Percentiles rank a stretch among this genome's conserved stretches.
phyloP scores from a whole-genome alignment of 1,140 invertebrate species.

The Leptinotarsa lineolata region DNA sequence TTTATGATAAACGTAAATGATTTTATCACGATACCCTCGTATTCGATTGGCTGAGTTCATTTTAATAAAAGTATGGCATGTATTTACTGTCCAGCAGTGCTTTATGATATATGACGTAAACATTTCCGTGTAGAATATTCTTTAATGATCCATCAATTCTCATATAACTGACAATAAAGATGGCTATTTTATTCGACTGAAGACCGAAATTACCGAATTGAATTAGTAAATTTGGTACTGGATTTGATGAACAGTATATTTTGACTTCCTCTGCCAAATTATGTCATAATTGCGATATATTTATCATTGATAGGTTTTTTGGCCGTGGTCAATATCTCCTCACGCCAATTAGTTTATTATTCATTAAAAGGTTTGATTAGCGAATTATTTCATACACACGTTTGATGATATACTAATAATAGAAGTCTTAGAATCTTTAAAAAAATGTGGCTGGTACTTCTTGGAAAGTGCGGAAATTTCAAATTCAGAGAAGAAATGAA shows the following conservation, averaged over 20 bases:
- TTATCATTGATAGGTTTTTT: too few species aligned
- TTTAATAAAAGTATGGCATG: constrained; percentile 2
- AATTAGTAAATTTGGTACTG: not conserved
- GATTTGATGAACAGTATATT: not conserved
- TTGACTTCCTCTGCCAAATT: not conserved
- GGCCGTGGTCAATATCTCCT: too few species aligned
- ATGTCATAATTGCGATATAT: too few species aligned
- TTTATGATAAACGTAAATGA: too few species aligned
- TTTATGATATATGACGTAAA: constrained; percentile 13
- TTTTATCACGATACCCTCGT: not conserved
- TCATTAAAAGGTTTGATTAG: too few species aligned
- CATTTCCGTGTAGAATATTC: constrained; percentile 15
- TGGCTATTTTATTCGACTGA: constrained; percentile 2
- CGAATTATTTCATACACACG: too few species aligned
- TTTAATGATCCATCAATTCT: constrained; percentile 22
- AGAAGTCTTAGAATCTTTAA: too few species aligned
- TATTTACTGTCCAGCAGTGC: constrained; percentile 17
- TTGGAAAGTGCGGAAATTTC: too few species aligned
- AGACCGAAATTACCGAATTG: not conserved
- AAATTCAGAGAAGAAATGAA: too few species aligned
- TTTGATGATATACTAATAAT: too few species aligned
- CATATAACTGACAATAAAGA: constrained; percentile 10
- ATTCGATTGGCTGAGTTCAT: not conserved
- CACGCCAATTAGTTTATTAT: too few species aligned
- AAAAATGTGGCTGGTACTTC: too few species aligned